Evolutionary conservation across 30 jellyfish, hydroid and myxozoan genomes (phyloP).

Genomic region (Nemopilema nomurai): DNA sequence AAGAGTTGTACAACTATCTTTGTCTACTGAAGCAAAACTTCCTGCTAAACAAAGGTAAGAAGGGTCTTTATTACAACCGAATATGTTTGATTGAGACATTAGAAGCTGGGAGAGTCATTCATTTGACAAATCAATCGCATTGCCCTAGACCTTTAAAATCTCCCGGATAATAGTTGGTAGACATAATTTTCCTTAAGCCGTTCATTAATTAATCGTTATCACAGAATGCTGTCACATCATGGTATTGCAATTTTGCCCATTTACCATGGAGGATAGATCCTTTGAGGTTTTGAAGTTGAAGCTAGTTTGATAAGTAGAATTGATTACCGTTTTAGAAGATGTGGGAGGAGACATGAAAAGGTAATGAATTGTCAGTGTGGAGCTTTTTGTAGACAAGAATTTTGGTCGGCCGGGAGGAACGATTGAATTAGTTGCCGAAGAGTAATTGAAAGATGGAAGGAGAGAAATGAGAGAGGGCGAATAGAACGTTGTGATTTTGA

Average conservation of each 20-base stretch:
- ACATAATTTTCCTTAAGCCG: background rate
- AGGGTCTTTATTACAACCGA: background rate
- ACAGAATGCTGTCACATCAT: background rate
- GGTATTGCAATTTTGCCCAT: background rate
- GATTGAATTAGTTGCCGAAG: too few species aligned
- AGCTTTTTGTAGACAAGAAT: too few species aligned
- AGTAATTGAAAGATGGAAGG: too few species aligned
- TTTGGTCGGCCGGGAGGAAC: too few species aligned
- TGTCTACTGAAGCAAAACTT: slow-evolving; percentile 32
- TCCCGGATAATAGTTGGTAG: background rate
- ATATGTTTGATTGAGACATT: background rate
- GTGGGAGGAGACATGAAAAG: too few species aligned
- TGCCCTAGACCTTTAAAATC: background rate
- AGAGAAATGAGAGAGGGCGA: too few species aligned
- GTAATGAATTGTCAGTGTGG: too few species aligned
- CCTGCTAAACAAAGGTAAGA: slow-evolving; percentile 42
- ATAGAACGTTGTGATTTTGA: too few species aligned
- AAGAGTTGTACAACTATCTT: slow-evolving; percentile 52
- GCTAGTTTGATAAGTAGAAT: too few species aligned
- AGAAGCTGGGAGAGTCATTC: background rate
- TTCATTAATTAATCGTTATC: background rate
- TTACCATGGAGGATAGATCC: background rate
- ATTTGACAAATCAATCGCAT: background rate
- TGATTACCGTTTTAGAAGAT: too few species aligned
- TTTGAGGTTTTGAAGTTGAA: background rate